Conservation (phyloP, 2,888 invertebrate genomes). For the Hydraecia micacea region DNA sequence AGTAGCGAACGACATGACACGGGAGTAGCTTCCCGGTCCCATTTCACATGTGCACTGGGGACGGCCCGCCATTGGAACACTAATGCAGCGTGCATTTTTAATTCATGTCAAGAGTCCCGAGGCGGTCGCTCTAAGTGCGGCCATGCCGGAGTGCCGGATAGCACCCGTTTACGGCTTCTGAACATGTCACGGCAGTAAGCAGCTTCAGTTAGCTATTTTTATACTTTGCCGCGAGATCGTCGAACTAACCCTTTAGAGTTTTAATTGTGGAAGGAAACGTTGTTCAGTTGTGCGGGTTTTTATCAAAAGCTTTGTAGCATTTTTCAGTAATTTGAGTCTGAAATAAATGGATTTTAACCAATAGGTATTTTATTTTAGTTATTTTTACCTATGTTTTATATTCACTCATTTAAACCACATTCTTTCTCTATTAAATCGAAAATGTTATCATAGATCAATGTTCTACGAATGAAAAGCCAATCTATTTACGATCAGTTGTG, state of each 20-base stretch:
- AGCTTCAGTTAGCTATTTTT: slow-evolving; percentile 65
- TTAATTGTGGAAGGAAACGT: slow-evolving; percentile 11
- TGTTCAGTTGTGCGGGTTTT: slow-evolving; percentile 1
- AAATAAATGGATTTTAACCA: not conserved
- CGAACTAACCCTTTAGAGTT: slow-evolving; percentile 37
- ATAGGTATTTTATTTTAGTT: not conserved
- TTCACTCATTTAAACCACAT: not conserved
- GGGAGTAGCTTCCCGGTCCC: slow-evolving; percentile 57
- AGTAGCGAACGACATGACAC: slow-evolving; percentile 36
- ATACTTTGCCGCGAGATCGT: slow-evolving; percentile 25
- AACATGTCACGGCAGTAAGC: slow-evolving; percentile 68
- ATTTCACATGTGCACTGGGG: slow-evolving; percentile 64
- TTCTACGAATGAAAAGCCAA: slow-evolving; percentile 8
- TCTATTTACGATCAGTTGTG: slow-evolving; percentile 9
- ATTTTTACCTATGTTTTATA: not conserved
- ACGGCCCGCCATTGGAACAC: slow-evolving; percentile 78
- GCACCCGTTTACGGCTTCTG: slow-evolving; percentile 69
- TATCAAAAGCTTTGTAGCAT: not conserved
- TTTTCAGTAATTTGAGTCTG: not conserved
- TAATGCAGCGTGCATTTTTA: slow-evolving; percentile 88
- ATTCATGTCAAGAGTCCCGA: slow-evolving; percentile 86
- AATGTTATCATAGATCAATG: not conserved
- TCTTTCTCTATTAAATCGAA: not conserved
- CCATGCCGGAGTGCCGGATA: slow-evolving; percentile 67
- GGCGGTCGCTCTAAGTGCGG: slow-evolving; percentile 78